These are phyloP conservation scores for Beroe ovata DNA, from an alignment of 37 sponge, comb jelly and placozoan genomes.

Conservation along the genomic window DNA sequence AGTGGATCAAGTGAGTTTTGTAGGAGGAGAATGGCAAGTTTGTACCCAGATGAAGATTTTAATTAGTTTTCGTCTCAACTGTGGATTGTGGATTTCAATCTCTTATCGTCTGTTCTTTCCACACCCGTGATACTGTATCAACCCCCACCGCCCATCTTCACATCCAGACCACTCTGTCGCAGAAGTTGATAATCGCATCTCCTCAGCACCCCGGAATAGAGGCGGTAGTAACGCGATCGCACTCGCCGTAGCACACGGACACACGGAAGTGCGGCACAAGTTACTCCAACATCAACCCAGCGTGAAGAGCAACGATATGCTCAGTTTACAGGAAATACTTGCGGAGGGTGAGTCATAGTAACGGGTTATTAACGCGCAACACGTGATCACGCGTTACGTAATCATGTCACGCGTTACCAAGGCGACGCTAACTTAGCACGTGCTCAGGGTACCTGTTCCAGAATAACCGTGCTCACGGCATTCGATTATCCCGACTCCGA, in stretches of 20 bases:
- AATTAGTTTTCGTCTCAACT: too few relatives aligned
- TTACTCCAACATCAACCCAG: constrained; percentile 62
- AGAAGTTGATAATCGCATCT: too few relatives aligned
- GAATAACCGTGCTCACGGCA: constrained; percentile 65
- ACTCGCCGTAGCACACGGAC: constrained; percentile 60
- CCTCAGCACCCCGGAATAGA: constrained; percentile 47
- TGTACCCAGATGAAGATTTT: too few relatives aligned
- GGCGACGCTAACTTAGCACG: background rate
- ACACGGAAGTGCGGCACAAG: constrained; percentile 44
- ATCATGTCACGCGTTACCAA: background rate
- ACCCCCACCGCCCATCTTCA: too few relatives aligned
- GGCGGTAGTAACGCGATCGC: constrained; percentile 66
- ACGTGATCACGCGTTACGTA: background rate
- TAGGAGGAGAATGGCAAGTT: too few relatives aligned
- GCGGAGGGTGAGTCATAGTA: constrained; percentile 47
- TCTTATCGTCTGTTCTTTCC: too few relatives aligned
- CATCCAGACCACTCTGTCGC: too few relatives aligned
- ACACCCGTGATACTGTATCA: too few relatives aligned
- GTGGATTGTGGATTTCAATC: too few relatives aligned
- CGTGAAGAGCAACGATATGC: constrained; percentile 64
- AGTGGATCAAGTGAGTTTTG: constrained; percentile 16
- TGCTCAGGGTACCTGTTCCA: constrained; percentile 63
- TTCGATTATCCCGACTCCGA: constrained; percentile 12
- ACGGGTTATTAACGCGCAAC: too few relatives aligned
- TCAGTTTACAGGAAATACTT: constrained; percentile 59